Conservation (phyloP, 2,797 vertebrate genomes). For the Anguilla megastoma region DNA sequence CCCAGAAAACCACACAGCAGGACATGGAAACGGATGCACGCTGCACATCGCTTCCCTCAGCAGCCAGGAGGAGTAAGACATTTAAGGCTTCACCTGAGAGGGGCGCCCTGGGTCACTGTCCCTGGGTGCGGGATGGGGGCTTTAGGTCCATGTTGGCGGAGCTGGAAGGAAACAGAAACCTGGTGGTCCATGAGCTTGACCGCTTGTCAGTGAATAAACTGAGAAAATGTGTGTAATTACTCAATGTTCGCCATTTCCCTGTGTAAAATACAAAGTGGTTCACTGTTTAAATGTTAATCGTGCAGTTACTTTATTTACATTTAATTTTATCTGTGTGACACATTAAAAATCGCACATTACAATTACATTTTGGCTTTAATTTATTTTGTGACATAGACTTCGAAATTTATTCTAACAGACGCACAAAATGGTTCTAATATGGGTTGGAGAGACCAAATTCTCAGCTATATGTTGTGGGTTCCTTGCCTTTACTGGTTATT, state of each 20-base stretch:
- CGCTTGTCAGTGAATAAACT: background rate
- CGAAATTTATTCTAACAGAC: background rate
- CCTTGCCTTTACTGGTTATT: background rate
- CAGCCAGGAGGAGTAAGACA: background rate
- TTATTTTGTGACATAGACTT: background rate
- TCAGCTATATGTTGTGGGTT: background rate
- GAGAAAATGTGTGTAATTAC: background rate
- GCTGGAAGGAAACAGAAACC: constrained; percentile 6
- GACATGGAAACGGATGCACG: background rate
- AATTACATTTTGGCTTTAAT: background rate
- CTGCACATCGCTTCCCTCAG: background rate
- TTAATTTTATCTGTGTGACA: background rate
- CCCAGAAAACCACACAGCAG: background rate
- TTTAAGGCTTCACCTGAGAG: background rate
- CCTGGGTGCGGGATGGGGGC: constrained; percentile 25
- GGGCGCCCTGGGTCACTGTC: background rate
- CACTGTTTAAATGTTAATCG: background rate
- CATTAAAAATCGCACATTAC: background rate
- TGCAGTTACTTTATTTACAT: background rate
- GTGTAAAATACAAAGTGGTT: background rate
- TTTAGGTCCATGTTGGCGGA: constrained; percentile 26
- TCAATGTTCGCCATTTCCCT: background rate
- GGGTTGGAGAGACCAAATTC: background rate
- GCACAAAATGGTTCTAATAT: background rate
- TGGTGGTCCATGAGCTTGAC: constrained; percentile 21